A percentile compares a stretch with the other conserved stretches of the same genome.
Conservation (phyloP, 2,888 invertebrate genomes). For the Cephus sareptanus region DNA sequence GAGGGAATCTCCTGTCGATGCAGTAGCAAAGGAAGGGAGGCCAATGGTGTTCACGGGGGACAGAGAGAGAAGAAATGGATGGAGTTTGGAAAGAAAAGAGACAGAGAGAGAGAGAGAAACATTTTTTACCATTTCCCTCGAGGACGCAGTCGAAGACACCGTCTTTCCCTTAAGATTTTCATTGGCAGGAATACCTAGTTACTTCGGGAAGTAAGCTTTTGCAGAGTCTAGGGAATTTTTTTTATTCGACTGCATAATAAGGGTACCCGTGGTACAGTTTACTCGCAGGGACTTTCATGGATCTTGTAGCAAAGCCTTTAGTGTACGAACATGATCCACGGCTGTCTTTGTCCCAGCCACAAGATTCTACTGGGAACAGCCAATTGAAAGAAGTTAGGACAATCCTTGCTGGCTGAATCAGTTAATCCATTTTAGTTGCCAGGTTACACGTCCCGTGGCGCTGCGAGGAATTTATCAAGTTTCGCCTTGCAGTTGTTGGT, state of each 20-base stretch:
- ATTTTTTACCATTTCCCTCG: conserved; percentile 4
- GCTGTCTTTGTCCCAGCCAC: not conserved
- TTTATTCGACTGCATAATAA: not conserved
- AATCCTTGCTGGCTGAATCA: not conserved
- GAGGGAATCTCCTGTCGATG: conserved; percentile 32
- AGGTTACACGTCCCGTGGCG: not conserved
- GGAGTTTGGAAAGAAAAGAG: conserved; percentile 3
- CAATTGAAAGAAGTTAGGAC: not conserved
- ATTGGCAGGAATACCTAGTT: not conserved
- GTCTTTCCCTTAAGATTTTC: not conserved
- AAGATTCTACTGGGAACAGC: not conserved
- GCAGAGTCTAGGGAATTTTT: not conserved
- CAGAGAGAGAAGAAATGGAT: not conserved
- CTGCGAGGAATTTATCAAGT: not conserved
- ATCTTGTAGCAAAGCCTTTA: not conserved
- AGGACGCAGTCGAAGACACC: not conserved
- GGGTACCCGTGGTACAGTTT: not conserved
- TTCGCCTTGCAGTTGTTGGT: not conserved
- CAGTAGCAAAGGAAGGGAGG: not conserved
- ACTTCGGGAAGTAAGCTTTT: not conserved
- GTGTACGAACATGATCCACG: not conserved
- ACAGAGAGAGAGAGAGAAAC: not conserved
- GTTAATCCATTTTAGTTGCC: not conserved
- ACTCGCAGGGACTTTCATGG: not conserved
- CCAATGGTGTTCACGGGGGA: not conserved